These are phyloP conservation scores for Taurulus bubalis DNA, from an alignment of 2,113 vertebrate species.

Conservation along the genomic window DNA sequence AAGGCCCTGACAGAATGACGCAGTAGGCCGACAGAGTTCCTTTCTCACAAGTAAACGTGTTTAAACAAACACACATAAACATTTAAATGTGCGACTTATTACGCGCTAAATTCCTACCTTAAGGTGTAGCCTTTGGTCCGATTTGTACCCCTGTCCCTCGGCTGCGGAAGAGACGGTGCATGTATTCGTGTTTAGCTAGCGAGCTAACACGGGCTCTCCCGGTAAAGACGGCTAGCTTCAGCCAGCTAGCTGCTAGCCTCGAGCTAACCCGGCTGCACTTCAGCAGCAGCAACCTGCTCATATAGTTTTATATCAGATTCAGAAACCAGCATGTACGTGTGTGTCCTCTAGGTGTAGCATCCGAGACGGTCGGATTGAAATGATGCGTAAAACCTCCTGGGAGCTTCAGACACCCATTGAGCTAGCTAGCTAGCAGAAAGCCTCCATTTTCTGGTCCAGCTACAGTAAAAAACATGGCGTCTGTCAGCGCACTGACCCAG, in stretches of 20 bases:
- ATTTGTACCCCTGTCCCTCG: not conserved
- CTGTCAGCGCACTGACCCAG: slow-evolving; percentile 48
- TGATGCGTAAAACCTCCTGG: not conserved
- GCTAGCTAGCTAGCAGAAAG: slow-evolving; percentile 17
- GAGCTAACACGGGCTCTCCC: too few relatives aligned
- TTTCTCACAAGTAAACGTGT: slow-evolving; percentile 26
- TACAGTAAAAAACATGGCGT: slow-evolving; percentile 71
- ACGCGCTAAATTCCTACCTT: slow-evolving; percentile 41
- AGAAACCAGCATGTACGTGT: rapidly evolving
- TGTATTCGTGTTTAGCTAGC: slow-evolving; percentile 15
- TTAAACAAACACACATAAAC: not conserved
- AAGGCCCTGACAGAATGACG: slow-evolving; percentile 54
- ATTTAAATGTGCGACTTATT: not conserved
- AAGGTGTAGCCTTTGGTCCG: slow-evolving; percentile 45
- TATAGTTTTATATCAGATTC: not conserved
- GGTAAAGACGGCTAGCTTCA: too few relatives aligned
- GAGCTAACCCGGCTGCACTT: slow-evolving; percentile 22
- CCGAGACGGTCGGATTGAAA: rapidly evolving
- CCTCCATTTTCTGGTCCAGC: slow-evolving; percentile 73
- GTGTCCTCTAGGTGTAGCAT: not conserved
- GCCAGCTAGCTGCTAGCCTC: slow-evolving; percentile 11
- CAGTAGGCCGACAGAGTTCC: slow-evolving; percentile 49
- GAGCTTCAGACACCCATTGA: not conserved
- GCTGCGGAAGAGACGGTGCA: not conserved
- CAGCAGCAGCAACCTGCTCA: not conserved